Evolutionary conservation across 2,113 vertebrate genomes (phyloP), one percentile per base, ranked within the genome.

Genomic region (Trogon surrucura): DNA sequence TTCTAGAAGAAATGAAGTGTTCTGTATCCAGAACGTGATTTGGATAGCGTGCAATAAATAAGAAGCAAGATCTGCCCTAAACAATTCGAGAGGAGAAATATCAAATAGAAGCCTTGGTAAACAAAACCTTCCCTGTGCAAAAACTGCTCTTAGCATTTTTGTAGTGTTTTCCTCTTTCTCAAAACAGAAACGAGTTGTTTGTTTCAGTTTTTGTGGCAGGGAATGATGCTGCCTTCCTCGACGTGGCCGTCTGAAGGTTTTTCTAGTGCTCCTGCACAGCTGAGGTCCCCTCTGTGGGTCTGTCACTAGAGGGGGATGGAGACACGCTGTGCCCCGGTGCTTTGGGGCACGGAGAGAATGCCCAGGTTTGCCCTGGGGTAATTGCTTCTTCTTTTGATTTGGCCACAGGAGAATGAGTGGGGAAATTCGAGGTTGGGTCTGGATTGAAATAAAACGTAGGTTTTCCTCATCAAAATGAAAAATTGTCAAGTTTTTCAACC

Each of bases 251-350:
- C 56, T 7, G 23, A 17, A 60, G 62, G 51, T 51, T 20, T 47
- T 74, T 66, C 53, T 57, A 26, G 23, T 25, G 0, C 25, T 61
- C 7, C 2, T 22, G 21, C 15, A 14, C 17, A 61, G 74, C 80
- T 32, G 32, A 56, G 81, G 57, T 80, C 89, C 91, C 82, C 53
- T 72, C 1, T 0, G 0, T 79, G 78, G 62, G 23, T 48, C 82
- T 60, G 91, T 95, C 95, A 91, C 91, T 93, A 95, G 93, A 94
- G 91, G 79, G 95, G 89, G 91, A 91, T 89, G 95, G 67, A 95
- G 93, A 16, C 70, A 72, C 50, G 0, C n/a, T 23, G 19, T 81
- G 72, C 69, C 64, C 3, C 0, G 48, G 77, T 80, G 44, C 84
- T 78, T 73, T 5, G 4, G 11, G 30, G 8, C 15, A 3, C 20